These are phyloP conservation scores for Epizoanthus fatuus DNA, from an alignment of 92 coral and sea anemone genomes.

Conservation along the genomic window DNA sequence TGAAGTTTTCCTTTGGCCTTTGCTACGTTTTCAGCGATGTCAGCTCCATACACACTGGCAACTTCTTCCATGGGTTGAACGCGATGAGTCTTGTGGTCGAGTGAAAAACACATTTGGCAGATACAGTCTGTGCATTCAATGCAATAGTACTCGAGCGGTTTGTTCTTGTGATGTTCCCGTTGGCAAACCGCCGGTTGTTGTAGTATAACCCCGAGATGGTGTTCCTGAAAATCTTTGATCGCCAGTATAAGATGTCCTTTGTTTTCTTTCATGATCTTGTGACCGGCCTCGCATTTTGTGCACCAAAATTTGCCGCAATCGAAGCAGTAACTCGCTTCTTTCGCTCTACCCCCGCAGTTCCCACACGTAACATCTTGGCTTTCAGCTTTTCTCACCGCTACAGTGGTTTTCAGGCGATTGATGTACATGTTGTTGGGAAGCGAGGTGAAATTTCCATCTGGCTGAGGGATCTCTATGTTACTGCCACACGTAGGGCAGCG, in stretches of 20 bases:
- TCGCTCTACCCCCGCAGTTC: conserved; percentile 23
- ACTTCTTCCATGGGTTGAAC: not conserved
- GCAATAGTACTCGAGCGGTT: conserved; percentile 28
- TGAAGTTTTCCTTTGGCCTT: too few relatives aligned
- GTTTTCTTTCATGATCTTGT: conserved; percentile 4
- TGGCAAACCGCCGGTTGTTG: conserved; percentile 30
- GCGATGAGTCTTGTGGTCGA: conserved; percentile 11
- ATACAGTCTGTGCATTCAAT: not conserved
- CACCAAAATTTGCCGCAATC: conserved; percentile 37
- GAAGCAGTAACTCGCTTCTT: conserved; percentile 20
- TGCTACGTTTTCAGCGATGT: too few relatives aligned
- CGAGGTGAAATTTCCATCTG: not conserved
- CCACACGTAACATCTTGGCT: conserved; percentile 25
- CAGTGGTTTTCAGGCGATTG: not conserved
- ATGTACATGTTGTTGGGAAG: conserved; percentile 6
- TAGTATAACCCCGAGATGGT: conserved; percentile 9
- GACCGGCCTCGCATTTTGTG: conserved; percentile 2
- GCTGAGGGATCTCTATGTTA: too few relatives aligned
- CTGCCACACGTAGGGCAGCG: not conserved
- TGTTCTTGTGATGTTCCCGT: conserved; percentile 13
- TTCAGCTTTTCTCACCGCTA: conserved; percentile 19
- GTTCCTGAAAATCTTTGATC: conserved; percentile 40
- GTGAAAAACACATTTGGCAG: conserved; percentile 14
- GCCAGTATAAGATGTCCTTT: conserved; percentile 34
- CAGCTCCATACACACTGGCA: not conserved